Evolutionary conservation across 2,888 invertebrate genomes (phyloP).

Genomic region (Ichneumoninae sp.): DNA sequence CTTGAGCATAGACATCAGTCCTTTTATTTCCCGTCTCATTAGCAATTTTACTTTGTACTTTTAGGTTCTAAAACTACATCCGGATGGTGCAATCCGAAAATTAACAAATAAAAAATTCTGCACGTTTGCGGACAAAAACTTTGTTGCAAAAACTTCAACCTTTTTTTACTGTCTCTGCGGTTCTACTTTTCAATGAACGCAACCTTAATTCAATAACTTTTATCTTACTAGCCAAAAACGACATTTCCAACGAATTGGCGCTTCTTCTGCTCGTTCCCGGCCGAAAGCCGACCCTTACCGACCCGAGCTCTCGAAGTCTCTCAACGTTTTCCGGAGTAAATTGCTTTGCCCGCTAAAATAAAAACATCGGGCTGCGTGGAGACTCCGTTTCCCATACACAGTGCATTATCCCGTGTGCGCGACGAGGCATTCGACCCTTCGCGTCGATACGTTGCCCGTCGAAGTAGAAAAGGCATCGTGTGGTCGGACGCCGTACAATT

Average conservation of each 20-base stretch:
- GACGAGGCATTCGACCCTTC: background rate
- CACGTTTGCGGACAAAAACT: too few species aligned
- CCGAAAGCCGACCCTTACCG: background rate
- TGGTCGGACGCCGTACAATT: constrained; percentile 35
- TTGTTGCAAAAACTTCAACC: too few species aligned
- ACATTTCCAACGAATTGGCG: background rate
- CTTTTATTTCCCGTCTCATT: too few species aligned
- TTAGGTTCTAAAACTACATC: too few species aligned
- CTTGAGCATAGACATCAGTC: too few species aligned
- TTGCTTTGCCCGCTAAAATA: constrained; percentile 14
- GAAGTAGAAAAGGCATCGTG: constrained; percentile 33
- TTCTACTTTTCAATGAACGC: constrained; percentile 4
- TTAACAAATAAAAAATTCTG: too few species aligned
- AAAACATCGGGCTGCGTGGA: background rate
- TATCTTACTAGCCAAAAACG: background rate
- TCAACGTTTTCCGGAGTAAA: constrained; percentile 4
- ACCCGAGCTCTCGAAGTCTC: background rate
- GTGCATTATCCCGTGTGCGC: background rate
- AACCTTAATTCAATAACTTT: background rate
- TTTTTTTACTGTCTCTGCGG: too few species aligned
- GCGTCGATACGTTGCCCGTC: constrained; percentile 4
- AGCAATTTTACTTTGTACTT: too few species aligned
- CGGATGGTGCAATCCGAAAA: too few species aligned
- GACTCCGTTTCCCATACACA: background rate
- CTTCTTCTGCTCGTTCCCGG: constrained; percentile 2